These are phyloP conservation scores for Botrylloides violaceus DNA, from an alignment of 23 tunicate species.

Conservation along the genomic window DNA sequence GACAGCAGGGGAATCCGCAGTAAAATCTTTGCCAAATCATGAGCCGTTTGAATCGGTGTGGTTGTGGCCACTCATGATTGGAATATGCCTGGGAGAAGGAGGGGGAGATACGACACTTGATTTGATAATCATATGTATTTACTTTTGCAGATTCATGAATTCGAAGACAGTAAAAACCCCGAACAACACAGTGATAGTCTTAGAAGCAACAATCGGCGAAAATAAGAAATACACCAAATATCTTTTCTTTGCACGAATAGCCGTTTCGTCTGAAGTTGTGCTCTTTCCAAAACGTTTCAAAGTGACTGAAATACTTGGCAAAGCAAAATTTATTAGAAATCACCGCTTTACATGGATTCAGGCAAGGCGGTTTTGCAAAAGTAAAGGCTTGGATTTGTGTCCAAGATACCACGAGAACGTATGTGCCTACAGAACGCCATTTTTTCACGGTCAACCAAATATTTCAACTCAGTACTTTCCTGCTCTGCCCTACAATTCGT, in stretches of 20 bases:
- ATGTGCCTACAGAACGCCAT: background rate
- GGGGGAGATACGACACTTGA: too few species aligned
- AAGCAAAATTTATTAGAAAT: background rate
- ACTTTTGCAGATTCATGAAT: background rate
- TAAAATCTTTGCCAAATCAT: too few species aligned
- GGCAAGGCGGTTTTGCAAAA: background rate
- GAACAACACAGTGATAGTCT: background rate
- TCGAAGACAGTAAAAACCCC: background rate
- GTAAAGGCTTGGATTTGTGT: background rate
- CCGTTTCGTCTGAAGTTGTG: background rate
- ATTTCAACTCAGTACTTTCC: background rate
- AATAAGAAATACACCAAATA: background rate
- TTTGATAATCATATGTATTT: too few species aligned
- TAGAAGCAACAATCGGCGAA: background rate
- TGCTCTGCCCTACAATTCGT: background rate
- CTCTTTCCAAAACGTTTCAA: background rate
- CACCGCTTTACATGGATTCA: background rate
- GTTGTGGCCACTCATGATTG: too few species aligned
- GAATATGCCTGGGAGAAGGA: too few species aligned
- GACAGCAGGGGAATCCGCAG: too few species aligned
- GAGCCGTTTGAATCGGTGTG: too few species aligned
- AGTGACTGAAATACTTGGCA: background rate
- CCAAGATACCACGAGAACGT: background rate
- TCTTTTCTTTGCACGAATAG: background rate
- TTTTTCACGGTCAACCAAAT: background rate